phyloP scores from a whole-genome alignment of 2,797 vertebrate genomes.

The Mionectes olivaceus region DNA sequence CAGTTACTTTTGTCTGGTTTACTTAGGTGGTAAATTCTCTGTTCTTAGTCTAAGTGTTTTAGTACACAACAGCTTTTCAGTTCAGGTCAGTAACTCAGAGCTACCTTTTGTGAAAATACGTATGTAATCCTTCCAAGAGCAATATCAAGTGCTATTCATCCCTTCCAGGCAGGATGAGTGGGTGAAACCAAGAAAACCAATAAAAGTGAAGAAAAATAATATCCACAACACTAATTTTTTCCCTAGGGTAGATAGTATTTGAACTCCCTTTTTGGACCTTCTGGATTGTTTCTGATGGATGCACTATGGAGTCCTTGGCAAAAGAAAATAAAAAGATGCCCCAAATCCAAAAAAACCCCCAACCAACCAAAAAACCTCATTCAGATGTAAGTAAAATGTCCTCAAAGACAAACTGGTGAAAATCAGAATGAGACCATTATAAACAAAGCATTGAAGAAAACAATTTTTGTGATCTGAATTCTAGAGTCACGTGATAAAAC shows the following conservation, averaged over 20 bases:
- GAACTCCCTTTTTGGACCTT: background rate
- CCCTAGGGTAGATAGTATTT: background rate
- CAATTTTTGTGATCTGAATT: background rate
- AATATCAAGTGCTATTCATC: background rate
- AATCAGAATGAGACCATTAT: background rate
- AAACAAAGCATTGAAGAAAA: background rate
- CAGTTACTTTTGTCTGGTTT: background rate
- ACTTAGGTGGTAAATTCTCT: background rate
- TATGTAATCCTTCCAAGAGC: background rate
- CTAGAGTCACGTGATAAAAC: background rate
- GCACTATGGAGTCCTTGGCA: rapidly evolving
- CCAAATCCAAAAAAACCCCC: background rate
- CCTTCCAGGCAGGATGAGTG: background rate
- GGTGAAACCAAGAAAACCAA: background rate
- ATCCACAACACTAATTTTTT: background rate
- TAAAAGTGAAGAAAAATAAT: background rate
- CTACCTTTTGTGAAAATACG: background rate
- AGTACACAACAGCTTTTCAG: background rate
- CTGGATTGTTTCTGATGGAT: background rate
- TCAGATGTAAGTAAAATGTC: background rate
- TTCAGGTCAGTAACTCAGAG: background rate
- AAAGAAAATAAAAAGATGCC: background rate
- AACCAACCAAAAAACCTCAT: background rate
- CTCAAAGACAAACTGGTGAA: background rate
- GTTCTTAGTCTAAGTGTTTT: background rate